Conservation (phyloP, 2,113 vertebrate species). For the Pteruthius melanotis region DNA sequence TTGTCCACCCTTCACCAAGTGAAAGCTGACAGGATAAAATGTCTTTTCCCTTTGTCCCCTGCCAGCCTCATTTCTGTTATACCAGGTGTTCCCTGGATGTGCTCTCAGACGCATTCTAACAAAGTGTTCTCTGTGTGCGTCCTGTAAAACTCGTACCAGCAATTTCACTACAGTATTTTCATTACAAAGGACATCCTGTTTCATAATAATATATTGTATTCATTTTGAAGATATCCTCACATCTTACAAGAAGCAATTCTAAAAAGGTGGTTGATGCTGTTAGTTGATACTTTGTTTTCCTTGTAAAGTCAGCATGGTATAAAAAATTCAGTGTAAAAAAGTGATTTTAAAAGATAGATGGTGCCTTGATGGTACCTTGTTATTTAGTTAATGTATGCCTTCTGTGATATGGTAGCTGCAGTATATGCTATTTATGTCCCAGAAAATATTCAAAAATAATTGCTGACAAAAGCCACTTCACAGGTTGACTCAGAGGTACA, state of each 20-base stretch:
- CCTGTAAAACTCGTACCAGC: slow-evolving; percentile 21
- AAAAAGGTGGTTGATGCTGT: slow-evolving; percentile 55
- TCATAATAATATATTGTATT: slow-evolving; percentile 48
- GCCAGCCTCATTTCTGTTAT: background rate
- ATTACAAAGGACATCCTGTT: slow-evolving; percentile 41
- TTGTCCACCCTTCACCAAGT: background rate
- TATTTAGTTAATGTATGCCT: slow-evolving; percentile 74
- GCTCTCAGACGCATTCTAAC: slow-evolving; percentile 3
- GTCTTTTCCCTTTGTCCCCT: background rate
- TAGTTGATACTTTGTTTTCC: slow-evolving; percentile 70
- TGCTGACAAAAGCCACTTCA: slow-evolving; percentile 70
- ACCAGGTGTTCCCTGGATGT: background rate
- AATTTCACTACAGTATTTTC: slow-evolving; percentile 46
- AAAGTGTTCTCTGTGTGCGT: slow-evolving; percentile 25
- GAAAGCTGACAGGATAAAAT: slow-evolving; percentile 15
- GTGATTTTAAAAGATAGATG: slow-evolving; percentile 62
- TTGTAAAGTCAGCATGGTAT: slow-evolving; percentile 70
- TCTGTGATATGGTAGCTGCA: slow-evolving; percentile 59
- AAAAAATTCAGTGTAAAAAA: slow-evolving; percentile 70
- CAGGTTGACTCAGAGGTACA: slow-evolving; percentile 63
- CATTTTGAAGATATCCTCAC: slow-evolving; percentile 43
- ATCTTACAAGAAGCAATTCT: slow-evolving; percentile 55
- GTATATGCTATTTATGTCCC: slow-evolving; percentile 68
- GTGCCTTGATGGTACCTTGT: slow-evolving; percentile 64
- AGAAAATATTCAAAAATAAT: slow-evolving; percentile 75